Percentiles rank a stretch among this genome's conserved stretches.
These are phyloP conservation scores for Larimichthys crocea DNA, from an alignment of 2,113 vertebrate species.

Conservation along the genomic window DNA sequence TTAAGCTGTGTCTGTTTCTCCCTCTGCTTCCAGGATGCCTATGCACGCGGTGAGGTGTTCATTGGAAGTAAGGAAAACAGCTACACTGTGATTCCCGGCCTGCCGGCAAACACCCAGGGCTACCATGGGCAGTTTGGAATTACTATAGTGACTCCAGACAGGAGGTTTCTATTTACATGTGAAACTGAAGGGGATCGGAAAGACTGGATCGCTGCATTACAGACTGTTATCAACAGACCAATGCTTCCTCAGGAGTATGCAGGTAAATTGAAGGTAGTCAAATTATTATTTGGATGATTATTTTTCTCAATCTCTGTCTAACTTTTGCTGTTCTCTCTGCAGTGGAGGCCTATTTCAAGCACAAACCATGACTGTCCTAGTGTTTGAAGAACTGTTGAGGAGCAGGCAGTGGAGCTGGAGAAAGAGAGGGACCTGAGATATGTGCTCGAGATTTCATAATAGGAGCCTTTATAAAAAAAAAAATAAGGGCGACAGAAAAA, in stretches of 20 bases:
- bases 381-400: slow-evolving; percentile 1
- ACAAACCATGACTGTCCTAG: slow-evolving; percentile 88
- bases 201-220: slow-evolving; percentile 91
- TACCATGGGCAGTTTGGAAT: slow-evolving; percentile 93
- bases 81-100: slow-evolving; percentile 90
- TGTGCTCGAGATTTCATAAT: neutral
- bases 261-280: slow-evolving; percentile 78
- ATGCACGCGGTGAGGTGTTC: slow-evolving; percentile 95
- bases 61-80: slow-evolving; percentile 93
- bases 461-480: slow-evolving; percentile 8
- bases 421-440: slow-evolving; percentile 2
- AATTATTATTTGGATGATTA: neutral
- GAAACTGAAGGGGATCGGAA: slow-evolving; percentile 89
- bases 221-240: slow-evolving; percentile 88
- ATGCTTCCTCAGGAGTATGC: slow-evolving; percentile 98
- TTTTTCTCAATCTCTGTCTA: neutral
- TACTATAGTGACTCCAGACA: slow-evolving; percentile 93
- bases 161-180: slow-evolving; percentile 93
- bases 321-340: slow-evolving; percentile 49
- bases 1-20: neutral
- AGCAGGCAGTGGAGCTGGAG: neutral
- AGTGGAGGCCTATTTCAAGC: slow-evolving; percentile 98
- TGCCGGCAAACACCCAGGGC: slow-evolving; percentile 88
- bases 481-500: neutral
- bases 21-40: slow-evolving; percentile 88